Evolutionary conservation across 2,888 invertebrate species (phyloP), one percentile per base, ranked within the genome.

Genomic region (Drosophila eohydei): DNA sequence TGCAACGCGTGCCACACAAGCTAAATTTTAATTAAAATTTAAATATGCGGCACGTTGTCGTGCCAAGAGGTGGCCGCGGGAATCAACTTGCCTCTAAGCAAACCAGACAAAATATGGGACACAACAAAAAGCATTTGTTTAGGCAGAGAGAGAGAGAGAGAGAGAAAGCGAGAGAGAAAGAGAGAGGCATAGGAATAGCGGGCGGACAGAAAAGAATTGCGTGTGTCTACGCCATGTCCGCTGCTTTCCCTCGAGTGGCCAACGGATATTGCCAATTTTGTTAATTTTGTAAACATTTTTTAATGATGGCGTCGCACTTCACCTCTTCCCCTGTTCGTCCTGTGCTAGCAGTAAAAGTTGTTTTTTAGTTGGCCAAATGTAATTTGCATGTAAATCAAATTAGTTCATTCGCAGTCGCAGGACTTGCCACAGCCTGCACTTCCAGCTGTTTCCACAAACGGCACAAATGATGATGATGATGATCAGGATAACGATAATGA

Each of bases 21-120:
- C 80, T 69, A 75, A 80, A 87, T 87, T 84, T 87, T 84, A 84
- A 84, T 84, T 87, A 84, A 84, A 84, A 87, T 84, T 83, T 87
- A 87, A 87, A 87, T 84, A 84, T 84, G 84, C 84, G 80, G 64
- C 81, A 51, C 75, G 74, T 73, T 77, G 80, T 74, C 70, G 75
- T 78, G 80, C 70, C 74, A 77, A 70, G 67, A 80, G 84, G 56
- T 67, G 63, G 48, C 65, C 58, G 41, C 38, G 26, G 44, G 58
- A 61, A 54, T n/a, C 41, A n/a, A 52, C 38, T 38, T 38, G 30
- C 46, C 38, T 26, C 60, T 26, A 21, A 51, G 30, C 41, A 46
- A 44, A 65, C 59, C 55, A 43, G 32, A 55, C 38, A 64, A 69
- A 67, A 59, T 71, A 71, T 80, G 70, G 75, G 66, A 54, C 66